phyloP scores from a whole-genome alignment of 2,113 vertebrate genomes.

The Sigmodon hispidus region DNA sequence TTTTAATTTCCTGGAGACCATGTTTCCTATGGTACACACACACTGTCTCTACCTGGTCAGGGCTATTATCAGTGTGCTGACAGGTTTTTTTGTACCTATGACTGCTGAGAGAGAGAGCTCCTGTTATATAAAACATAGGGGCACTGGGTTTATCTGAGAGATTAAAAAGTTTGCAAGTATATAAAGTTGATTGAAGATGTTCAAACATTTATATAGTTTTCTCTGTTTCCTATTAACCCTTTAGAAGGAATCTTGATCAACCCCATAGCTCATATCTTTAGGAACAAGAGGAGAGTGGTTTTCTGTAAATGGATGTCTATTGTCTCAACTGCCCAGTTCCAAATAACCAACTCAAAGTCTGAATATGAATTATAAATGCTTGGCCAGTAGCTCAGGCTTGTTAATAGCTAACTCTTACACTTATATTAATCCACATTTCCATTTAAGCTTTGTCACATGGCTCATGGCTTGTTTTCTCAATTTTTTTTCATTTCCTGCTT shows the following conservation, averaged over 20 bases:
- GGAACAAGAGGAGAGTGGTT: background rate
- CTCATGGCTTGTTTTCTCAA: too few species aligned
- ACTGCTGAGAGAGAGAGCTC: background rate
- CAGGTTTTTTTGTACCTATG: constrained; percentile 49
- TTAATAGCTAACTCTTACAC: too few species aligned
- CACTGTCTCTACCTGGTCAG: constrained; percentile 5
- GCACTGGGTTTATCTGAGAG: constrained; percentile 32
- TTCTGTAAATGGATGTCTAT: too few species aligned
- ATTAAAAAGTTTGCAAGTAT: constrained; percentile 2
- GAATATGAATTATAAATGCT: too few species aligned
- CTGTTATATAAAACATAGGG: constrained; percentile 14
- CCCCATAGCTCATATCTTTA: background rate
- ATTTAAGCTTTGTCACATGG: too few species aligned
- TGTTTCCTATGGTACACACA: constrained; percentile 7
- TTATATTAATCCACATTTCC: too few species aligned
- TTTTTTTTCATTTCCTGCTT: too few species aligned
- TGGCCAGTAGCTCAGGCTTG: too few species aligned
- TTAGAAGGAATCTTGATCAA: constrained; percentile 21
- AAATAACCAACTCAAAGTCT: too few species aligned
- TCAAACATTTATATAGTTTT: constrained; percentile 14
- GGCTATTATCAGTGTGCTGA: constrained; percentile 15
- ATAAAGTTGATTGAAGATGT: constrained; percentile 32
- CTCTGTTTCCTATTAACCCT: background rate
- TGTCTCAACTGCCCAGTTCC: too few species aligned
- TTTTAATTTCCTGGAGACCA: constrained; percentile 57